Evolutionary conservation across 2,888 invertebrate species (phyloP).

Genomic region (Synergus laeviventris): DNA sequence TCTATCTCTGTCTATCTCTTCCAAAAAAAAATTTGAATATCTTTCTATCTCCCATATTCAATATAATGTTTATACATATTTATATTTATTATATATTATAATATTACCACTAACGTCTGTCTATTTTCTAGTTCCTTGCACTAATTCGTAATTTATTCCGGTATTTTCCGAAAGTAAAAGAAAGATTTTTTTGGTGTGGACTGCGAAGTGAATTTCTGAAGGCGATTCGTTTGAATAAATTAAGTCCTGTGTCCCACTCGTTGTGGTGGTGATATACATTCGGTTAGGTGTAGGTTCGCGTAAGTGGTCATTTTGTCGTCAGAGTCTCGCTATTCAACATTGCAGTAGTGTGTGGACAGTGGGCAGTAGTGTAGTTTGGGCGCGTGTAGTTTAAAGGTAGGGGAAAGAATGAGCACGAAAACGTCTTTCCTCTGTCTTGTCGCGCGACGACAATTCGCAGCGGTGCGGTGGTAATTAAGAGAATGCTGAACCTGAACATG

Average conservation of each 20-base stretch:
- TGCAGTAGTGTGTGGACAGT: background rate
- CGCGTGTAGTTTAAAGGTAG: constrained; percentile 19
- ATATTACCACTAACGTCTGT: no score
- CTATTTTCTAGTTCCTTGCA: no score
- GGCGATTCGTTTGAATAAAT: constrained; percentile 52
- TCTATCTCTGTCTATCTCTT: no score
- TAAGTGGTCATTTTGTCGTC: constrained; percentile 17
- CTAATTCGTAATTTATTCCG: no score
- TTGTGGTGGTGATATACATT: background rate
- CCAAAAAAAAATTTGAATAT: no score
- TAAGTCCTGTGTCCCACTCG: constrained; percentile 50
- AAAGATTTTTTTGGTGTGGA: no score
- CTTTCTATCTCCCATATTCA: no score
- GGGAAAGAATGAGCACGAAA: constrained; percentile 41
- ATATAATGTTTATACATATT: no score
- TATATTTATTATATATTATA: no score
- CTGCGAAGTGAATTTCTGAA: background rate
- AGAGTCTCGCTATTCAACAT: constrained; percentile 30
- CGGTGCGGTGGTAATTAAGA: constrained; percentile 48
- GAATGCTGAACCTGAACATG: constrained; percentile 39
- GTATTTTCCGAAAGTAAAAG: no score
- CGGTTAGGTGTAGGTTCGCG: background rate
- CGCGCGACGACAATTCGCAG: constrained; percentile 48
- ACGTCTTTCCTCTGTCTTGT: constrained; percentile 49
- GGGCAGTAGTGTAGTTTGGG: background rate